Evolutionary conservation across 2,888 invertebrate genomes (phyloP), one percentile per base, ranked within the genome.

Genomic region (Neoitamus cyanurus): DNA sequence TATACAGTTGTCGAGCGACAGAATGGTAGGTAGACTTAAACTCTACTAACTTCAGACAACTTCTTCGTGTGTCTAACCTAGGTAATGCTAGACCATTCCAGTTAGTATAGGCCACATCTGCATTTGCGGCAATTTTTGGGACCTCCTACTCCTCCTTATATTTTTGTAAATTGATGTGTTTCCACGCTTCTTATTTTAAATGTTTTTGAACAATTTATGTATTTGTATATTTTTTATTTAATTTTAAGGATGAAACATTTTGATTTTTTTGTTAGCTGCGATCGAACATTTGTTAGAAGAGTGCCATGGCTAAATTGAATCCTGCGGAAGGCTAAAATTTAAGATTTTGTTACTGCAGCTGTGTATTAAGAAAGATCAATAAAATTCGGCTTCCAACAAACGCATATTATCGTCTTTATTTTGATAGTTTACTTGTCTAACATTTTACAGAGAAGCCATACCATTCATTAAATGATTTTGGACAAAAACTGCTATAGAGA

Each of bases 221-320:
- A 58, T 78, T 78, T 78, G 78, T 78, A 78, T 48, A 78, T 78
- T 78, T 75, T 78, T 78, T 78, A 78, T 42, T 78, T 78, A 78
- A 78, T 78, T 78, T 78, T 78, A 78, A 78, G 78, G 6, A 78
- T 48, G 48, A 48, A 31, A n/a, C 48, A 30, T 58, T 78, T 37
- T 58, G 78, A 48, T 58, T 25, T 48, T n/a, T 48, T 48, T 30
- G n/a, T 58, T 77, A 28, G 48, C 34, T 42, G 25, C 20, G 46
- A 70, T 70, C n/a, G n/a, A 31, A 58, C 58, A 36, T 20, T 77
- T 78, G 58, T 78, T 78, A 78, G 75, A 75, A 28, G 42, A 42
- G 78, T 78, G 78, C 78, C 78, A 78, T 78, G 46, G 78, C 46
- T 37, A 75, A 75, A 75, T 20, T 25, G 77, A 58, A 78, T 78